phyloP scores from a whole-genome alignment of 2,797 vertebrate genomes.

The Pangasius mekongensis region DNA sequence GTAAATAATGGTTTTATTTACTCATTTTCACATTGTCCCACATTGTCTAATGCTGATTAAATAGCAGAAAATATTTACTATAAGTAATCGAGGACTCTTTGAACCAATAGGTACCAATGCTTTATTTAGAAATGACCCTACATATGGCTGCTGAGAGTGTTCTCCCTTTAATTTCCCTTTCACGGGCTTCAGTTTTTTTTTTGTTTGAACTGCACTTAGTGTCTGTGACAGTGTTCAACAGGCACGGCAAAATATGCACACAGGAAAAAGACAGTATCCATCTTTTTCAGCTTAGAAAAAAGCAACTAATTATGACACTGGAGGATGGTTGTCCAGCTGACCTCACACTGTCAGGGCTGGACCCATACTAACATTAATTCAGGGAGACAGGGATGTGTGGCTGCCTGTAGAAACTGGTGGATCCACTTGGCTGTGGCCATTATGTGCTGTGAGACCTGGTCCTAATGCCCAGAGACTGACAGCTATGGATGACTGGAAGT shows the following conservation, averaged over 20 bases:
- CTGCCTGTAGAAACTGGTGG: background rate
- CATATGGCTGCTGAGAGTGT: background rate
- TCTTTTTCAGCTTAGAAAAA: background rate
- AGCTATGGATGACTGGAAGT: constrained; percentile 16
- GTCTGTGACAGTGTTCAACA: background rate
- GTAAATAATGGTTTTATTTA: background rate
- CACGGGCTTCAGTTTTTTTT: background rate
- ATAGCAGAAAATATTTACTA: background rate
- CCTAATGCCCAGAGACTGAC: constrained; percentile 7
- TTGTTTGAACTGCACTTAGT: background rate
- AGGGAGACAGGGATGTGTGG: background rate
- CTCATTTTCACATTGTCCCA: background rate
- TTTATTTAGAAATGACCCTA: background rate
- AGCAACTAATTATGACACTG: background rate
- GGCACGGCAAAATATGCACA: background rate
- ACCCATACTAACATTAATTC: constrained; percentile 25
- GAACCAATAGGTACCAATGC: background rate
- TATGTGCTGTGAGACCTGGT: constrained; percentile 24
- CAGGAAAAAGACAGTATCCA: background rate
- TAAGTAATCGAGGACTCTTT: background rate
- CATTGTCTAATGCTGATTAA: background rate
- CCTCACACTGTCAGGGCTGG: background rate
- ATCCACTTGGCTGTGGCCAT: background rate
- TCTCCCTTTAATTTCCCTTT: background rate
- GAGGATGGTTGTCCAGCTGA: no score